Evolutionary conservation across 2,888 invertebrate species (phyloP), one percentile per base, ranked within the genome.

Genomic region (Tetragnatha montana): DNA sequence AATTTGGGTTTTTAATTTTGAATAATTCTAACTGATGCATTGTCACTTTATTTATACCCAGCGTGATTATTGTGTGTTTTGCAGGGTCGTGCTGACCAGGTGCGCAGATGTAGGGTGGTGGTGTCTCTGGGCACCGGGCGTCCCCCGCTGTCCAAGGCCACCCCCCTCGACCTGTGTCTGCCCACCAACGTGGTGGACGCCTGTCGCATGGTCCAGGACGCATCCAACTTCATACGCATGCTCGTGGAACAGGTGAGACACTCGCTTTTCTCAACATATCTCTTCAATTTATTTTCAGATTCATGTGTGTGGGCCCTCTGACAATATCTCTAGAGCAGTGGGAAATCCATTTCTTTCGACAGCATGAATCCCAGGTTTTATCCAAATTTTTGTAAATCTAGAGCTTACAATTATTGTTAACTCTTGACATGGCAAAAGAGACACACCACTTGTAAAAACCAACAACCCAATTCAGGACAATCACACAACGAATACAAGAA

Each of bases 141-240:
- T 69, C 93, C 94, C 49, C 95, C 95, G 0, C 92, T 94, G 0
- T 92, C 93, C 7, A 92, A 93, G 22, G 94, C 95, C 79, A 93
- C 93, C 85, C 93, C 96, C 80, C 96, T 97, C 88, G 98, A 99
- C 93, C 96, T 98, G 8, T 98, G 97, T 93, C 95, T 96, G 82
- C 98, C 98, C 0, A 97, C 97, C 92, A 97, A 96, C 91, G 90
- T 94, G 8, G 93, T 94, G 92, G 97, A 97, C 93, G 96, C 97
- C 0, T 96, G 96, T 17, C 95, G 96, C n/a, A 91, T 92, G 76
- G 92, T 91, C 12, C 19, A 88, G 10, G 91, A 88, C 12, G 88
- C 91, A 6, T 81, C 91, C 4, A 87, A 91, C 2, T 81, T 92
- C 10, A 89, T 91, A 1, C 91, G 91, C 10, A 51, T 91, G 22